Conservation (phyloP, 2,888 invertebrate genomes). For the Amblyteles armatorius region DNA sequence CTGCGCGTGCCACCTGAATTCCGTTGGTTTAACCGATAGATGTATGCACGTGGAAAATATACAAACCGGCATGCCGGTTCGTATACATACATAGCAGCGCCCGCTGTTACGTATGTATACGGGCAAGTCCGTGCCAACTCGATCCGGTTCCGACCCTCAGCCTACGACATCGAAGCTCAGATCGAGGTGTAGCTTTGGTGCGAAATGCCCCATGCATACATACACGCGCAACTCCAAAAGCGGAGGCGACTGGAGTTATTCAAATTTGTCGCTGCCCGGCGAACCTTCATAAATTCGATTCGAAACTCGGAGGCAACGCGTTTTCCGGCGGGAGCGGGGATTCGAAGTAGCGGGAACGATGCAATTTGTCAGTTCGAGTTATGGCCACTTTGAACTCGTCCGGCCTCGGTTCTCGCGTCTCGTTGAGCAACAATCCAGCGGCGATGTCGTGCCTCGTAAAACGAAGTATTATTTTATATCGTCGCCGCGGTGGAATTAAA, state of each 20-base stretch:
- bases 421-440: slow-evolving; percentile 9
- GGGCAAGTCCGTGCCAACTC: neutral
- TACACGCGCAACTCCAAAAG: slow-evolving; percentile 43
- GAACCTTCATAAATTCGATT: slow-evolving; percentile 56
- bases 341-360: slow-evolving; percentile 50
- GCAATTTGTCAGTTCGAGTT: slow-evolving; percentile 56
- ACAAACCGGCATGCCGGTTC: neutral
- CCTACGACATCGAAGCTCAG: neutral
- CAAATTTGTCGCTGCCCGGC: slow-evolving; percentile 51
- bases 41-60: neutral
- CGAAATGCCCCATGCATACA: neutral
- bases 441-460: slow-evolving; percentile 3
- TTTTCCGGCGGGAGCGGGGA: slow-evolving; percentile 1
- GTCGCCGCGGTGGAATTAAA: slow-evolving; percentile 11
- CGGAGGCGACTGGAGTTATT: slow-evolving; percentile 45
- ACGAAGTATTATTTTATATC: slow-evolving; percentile 41
- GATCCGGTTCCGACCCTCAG: neutral
- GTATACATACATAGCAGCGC: neutral
- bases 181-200: neutral
- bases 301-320: slow-evolving; percentile 45
- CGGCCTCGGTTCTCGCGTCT: slow-evolving; percentile 7
- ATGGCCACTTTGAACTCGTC: slow-evolving; percentile 47
- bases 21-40: slow-evolving; percentile 6
- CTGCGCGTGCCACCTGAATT: slow-evolving; percentile 30
- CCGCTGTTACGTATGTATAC: neutral